A percentile compares a stretch with the other conserved stretches of the same genome.
phyloP scores from a whole-genome alignment of 2,113 vertebrate genomes.

The Macquaria australasica region DNA sequence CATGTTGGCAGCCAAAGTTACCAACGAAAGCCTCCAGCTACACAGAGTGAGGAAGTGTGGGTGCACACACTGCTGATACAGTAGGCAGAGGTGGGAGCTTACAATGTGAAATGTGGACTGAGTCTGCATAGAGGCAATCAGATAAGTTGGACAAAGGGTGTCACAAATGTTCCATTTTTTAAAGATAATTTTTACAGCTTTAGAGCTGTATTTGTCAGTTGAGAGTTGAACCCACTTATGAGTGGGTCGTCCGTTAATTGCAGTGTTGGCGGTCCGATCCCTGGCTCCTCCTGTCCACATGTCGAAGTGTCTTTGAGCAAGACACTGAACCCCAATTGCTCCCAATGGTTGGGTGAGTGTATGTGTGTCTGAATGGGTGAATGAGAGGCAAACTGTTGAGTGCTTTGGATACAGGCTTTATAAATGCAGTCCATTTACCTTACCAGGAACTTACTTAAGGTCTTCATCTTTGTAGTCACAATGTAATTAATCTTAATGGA shows the following conservation, averaged over 20 bases:
- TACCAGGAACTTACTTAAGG: not conserved
- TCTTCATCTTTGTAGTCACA: no score
- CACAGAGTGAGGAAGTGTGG: slow-evolving; percentile 36
- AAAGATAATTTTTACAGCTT: not conserved
- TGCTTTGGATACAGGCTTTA: not conserved
- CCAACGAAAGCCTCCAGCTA: slow-evolving; percentile 32
- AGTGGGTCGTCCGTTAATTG: not conserved
- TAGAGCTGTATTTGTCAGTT: not conserved
- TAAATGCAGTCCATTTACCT: not conserved
- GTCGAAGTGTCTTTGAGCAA: slow-evolving; percentile 3
- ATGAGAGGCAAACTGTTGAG: not conserved
- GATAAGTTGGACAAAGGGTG: not conserved
- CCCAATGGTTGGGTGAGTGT: no score
- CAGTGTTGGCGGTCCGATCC: not conserved
- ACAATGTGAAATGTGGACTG: slow-evolving; percentile 1
- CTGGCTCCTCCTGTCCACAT: not conserved
- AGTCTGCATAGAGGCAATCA: not conserved
- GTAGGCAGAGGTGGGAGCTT: slow-evolving; percentile 13
- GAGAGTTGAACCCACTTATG: not conserved
- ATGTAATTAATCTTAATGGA: no score
- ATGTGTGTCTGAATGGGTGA: not conserved
- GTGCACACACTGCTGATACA: slow-evolving; percentile 16
- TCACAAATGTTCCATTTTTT: not conserved
- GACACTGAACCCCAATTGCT: not conserved
- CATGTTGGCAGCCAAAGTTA: slow-evolving; percentile 47